Percentiles rank a stretch among this genome's conserved stretches.
These are phyloP conservation scores for Acrobasis suavella DNA, from an alignment of 2,888 invertebrate genomes.

Conservation along the genomic window DNA sequence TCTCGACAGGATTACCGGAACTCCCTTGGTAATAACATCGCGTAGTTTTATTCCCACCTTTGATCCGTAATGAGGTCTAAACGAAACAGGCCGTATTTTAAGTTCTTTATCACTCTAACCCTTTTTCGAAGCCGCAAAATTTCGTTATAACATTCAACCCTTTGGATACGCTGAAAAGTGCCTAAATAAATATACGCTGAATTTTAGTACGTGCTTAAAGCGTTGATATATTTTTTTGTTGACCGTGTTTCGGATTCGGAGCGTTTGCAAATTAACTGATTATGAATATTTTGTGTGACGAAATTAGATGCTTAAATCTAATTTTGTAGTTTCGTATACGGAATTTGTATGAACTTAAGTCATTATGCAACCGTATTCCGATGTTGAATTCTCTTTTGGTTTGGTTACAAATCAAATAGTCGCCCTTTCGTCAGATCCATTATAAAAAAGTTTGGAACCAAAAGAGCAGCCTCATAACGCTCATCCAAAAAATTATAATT, in stretches of 20 bases:
- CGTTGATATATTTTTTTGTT: slow-evolving; percentile 6
- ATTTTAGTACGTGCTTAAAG: slow-evolving; percentile 5
- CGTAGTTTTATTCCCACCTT: slow-evolving; percentile 1
- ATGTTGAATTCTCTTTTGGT: no score
- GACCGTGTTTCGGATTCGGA: background rate
- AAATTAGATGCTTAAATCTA: no score
- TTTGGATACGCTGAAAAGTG: slow-evolving; percentile 5
- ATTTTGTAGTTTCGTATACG: no score
- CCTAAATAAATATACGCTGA: slow-evolving; percentile 14
- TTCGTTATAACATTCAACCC: slow-evolving; percentile 5
- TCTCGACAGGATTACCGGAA: background rate
- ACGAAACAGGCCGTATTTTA: slow-evolving; percentile 16
- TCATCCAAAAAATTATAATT: no score
- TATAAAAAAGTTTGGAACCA: no score
- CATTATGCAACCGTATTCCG: no score
- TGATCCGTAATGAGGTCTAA: slow-evolving; percentile 9
- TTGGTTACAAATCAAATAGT: no score
- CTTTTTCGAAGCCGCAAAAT: slow-evolving; percentile 3
- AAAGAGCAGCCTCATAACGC: no score
- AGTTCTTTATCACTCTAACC: slow-evolving; percentile 5
- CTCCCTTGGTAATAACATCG: background rate
- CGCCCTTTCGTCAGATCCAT: no score
- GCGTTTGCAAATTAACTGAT: slow-evolving; percentile 1
- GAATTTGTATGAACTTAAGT: no score
- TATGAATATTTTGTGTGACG: background rate